These are phyloP conservation scores for Tetramorium parvispinum DNA, from an alignment of 1,140 invertebrate species.

Conservation along the genomic window DNA sequence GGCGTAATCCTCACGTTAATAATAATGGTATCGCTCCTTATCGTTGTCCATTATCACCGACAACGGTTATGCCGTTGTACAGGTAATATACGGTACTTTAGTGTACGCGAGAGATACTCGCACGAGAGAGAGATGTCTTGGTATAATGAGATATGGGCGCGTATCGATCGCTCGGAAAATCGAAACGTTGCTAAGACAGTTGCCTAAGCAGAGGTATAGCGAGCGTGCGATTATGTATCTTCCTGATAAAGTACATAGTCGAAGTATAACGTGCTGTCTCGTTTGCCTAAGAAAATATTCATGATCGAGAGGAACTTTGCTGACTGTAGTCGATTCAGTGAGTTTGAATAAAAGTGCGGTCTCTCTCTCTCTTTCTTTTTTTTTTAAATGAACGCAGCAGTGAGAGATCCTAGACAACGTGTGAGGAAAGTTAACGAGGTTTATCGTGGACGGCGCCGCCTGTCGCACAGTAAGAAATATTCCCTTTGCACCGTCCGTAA, in stretches of 20 bases:
- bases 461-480: slow-evolving; percentile 6
- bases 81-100: slow-evolving; percentile 37
- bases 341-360: not conserved
- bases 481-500: not conserved
- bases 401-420: not conserved
- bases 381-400: not conserved
- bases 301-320: not conserved
- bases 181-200: slow-evolving; percentile 28
- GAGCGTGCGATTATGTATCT: slow-evolving; percentile 29
- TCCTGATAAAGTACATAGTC: slow-evolving; percentile 31
- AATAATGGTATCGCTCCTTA: slow-evolving; percentile 18
- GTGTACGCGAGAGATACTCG: not conserved
- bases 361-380: not conserved
- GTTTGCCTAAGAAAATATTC: slow-evolving; percentile 23
- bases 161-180: slow-evolving; percentile 47
- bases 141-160: slow-evolving; percentile 37
- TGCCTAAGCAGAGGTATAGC: not conserved
- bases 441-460: not conserved
- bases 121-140: slow-evolving; percentile 23
- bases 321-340: not conserved
- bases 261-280: slow-evolving; percentile 8
- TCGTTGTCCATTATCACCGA: slow-evolving; percentile 30
- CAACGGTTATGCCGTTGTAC: slow-evolving; percentile 11
- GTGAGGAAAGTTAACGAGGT: slow-evolving; percentile 3
- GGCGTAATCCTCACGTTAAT: slow-evolving; percentile 31